Conservation (phyloP, 1,140 invertebrate species). For the Paralvinella palmiformis region DNA sequence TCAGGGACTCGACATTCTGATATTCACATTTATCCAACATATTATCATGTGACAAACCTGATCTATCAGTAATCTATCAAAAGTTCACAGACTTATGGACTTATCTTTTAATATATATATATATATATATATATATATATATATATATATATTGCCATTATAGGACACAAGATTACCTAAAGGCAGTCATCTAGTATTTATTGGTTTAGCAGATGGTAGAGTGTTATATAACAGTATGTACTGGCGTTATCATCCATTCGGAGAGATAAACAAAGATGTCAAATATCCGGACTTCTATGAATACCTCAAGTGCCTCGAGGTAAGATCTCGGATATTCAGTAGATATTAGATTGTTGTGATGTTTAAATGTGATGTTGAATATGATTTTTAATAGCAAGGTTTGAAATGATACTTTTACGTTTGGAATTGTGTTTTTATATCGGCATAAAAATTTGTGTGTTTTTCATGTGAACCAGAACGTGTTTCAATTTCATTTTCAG, state of each 20-base stretch:
- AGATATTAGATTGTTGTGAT: neutral
- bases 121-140: no score
- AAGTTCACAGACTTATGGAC: no score
- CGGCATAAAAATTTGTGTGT: no score
- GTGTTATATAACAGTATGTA: conserved; percentile 50
- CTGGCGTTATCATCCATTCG: conserved; percentile 52
- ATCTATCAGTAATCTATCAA: no score
- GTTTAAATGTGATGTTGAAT: neutral
- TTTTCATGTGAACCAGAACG: no score
- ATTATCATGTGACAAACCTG: no score
- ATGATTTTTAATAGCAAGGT: conserved; percentile 16
- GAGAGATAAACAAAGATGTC: conserved; percentile 46
- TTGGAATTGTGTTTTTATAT: neutral
- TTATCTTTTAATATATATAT: no score
- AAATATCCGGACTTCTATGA: conserved; percentile 51
- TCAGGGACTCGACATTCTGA: no score
- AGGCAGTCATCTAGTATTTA: conserved; percentile 50
- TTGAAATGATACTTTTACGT: neutral
- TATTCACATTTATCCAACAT: no score
- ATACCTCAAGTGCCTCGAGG: conserved; percentile 53
- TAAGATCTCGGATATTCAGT: conserved; percentile 22
- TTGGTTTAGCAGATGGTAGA: conserved; percentile 52
- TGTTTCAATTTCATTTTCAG: no score
- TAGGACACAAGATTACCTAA: conserved; percentile 45
- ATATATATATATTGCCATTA: no score